A percentile compares a stretch with the other conserved stretches of the same genome.
Evolutionary conservation across 2,888 invertebrate genomes (phyloP).

Genomic region (Phyto melanocephala): DNA sequence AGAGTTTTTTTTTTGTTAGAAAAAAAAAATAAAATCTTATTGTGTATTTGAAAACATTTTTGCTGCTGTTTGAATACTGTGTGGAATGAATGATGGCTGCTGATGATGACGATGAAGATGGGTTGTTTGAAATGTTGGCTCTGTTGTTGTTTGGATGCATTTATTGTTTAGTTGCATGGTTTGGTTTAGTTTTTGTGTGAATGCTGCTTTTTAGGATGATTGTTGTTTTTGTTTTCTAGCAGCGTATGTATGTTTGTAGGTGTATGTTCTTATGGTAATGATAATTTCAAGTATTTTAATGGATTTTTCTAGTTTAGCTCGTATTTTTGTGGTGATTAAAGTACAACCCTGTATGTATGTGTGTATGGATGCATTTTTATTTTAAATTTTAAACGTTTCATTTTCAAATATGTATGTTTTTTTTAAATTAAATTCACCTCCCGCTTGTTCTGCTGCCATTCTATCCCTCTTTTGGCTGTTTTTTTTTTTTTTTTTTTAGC

Average conservation of each 20-base stretch:
- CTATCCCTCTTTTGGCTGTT: neutral
- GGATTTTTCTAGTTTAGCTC: slow-evolving; percentile 58
- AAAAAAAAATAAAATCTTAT: slow-evolving; percentile 30
- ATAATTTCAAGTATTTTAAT: slow-evolving; percentile 63
- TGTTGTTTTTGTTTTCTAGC: neutral
- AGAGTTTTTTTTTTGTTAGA: slow-evolving; percentile 11
- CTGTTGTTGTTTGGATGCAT: slow-evolving; percentile 25
- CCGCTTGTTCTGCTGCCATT: neutral
- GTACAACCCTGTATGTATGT: too few relatives aligned
- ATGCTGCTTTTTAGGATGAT: slow-evolving; percentile 23
- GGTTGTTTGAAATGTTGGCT: slow-evolving; percentile 10
- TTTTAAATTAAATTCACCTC: slow-evolving; percentile 8
- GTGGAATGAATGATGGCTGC: neutral
- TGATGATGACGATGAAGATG: slow-evolving; percentile 8
- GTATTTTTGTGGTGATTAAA: slow-evolving; percentile 47
- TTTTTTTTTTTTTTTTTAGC: neutral
- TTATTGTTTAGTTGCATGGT: slow-evolving; percentile 44
- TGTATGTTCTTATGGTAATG: slow-evolving; percentile 42
- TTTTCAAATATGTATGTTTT: neutral
- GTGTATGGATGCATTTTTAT: neutral
- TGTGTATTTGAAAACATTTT: slow-evolving; percentile 50
- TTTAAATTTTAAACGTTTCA: slow-evolving; percentile 1
- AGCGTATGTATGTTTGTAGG: neutral
- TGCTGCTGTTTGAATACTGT: slow-evolving; percentile 1
- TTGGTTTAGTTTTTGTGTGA: slow-evolving; percentile 28